These are phyloP conservation scores for Ectemnius continuus DNA, from an alignment of 2,888 invertebrate genomes.

Conservation along the genomic window DNA sequence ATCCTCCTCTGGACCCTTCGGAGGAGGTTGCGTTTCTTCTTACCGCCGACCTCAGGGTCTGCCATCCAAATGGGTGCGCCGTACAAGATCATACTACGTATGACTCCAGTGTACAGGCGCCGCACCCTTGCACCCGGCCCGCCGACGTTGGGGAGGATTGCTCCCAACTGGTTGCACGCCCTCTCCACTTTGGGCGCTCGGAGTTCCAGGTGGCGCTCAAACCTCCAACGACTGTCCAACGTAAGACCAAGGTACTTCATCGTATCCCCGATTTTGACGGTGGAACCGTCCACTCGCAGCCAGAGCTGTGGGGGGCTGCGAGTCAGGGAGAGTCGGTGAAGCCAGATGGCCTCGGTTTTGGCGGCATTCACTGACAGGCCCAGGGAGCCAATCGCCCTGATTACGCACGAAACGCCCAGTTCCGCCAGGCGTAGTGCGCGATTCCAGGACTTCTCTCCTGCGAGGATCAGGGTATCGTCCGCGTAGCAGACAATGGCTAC, in stretches of 20 bases:
- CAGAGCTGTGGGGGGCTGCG: not conserved
- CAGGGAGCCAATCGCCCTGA: too few relatives aligned
- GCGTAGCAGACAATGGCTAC: too few relatives aligned
- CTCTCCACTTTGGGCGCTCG: not conserved
- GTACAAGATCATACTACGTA: not conserved
- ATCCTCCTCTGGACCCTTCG: too few relatives aligned
- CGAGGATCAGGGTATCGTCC: too few relatives aligned
- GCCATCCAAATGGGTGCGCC: not conserved
- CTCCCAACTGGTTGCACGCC: not conserved
- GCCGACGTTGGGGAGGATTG: not conserved
- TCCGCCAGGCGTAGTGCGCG: too few relatives aligned
- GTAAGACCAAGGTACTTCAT: not conserved
- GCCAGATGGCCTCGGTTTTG: too few relatives aligned
- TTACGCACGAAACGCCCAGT: too few relatives aligned
- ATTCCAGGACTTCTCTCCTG: too few relatives aligned
- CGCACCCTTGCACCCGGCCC: not conserved
- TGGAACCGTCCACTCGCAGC: not conserved
- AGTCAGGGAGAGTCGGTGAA: too few relatives aligned
- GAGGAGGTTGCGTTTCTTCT: too few relatives aligned
- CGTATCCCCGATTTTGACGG: not conserved
- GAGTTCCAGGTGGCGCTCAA: not conserved
- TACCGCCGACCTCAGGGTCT: too few relatives aligned
- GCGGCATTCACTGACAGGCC: too few relatives aligned
- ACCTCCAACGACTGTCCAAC: not conserved
- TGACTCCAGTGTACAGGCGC: not conserved